Evolutionary conservation across 2,888 invertebrate genomes (phyloP), one percentile per base, ranked within the genome.

Genomic region (Marronus borbonicus): DNA sequence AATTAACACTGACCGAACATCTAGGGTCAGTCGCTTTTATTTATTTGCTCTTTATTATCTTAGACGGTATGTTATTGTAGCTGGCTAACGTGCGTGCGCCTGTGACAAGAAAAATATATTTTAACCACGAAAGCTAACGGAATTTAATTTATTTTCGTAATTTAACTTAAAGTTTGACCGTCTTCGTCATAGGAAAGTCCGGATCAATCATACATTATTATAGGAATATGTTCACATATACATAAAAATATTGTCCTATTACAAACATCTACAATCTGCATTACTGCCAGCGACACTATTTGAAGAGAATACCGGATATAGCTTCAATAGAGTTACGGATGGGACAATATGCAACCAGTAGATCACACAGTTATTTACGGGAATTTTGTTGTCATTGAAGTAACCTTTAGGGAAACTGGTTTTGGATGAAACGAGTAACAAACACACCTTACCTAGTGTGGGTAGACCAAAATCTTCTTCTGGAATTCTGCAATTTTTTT

Each of bases 121-220:
- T 44, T 31, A 70, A 70, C 55, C 31, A 55, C 69, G 52, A n/a
- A 50, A 52, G 52, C 62, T 75, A 66, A 65, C 36, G 14, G 65
- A 76, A 39, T 12, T 4, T 17, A 17, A 28, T 17, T 5, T 39
- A 55, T 49, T 65, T 58, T 44, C 66, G 14, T 31, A 39, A 55
- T 58, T 66, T 58, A 7, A 24, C 24, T 44, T 39, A 50, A 76
- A 68, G 52, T 66, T 14, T 50, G 44, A 28, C 28, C 17, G 10
- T 10, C 52, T 65, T 81, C 83, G 83, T 83, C 81, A 82, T 80
- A 81, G 82, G 82, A 80, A 84, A 84, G 80, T 81, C 84, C 84
- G 83, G 83, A 82, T 82, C 83, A 44, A 44, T 12, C 44, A 44
- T 12, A 12, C 8, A 44, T 44, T 44, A 44, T 44, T 12, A 12